phyloP scores from a whole-genome alignment of 2,113 vertebrate genomes.

The Poecilia latipinna region DNA sequence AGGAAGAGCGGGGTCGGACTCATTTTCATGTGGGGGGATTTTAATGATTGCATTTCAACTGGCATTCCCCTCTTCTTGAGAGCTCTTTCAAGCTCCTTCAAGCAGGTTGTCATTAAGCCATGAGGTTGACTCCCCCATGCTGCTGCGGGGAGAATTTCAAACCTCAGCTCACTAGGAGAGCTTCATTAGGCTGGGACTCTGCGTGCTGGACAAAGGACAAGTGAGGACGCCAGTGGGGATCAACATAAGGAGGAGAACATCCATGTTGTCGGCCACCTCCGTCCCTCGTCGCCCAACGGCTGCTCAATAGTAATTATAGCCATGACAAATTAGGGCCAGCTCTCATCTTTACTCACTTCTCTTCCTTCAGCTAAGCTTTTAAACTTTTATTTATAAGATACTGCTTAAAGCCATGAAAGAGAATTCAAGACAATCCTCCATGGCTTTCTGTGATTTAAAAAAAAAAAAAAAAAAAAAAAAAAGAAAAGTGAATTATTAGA shows the following conservation, averaged over 20 bases:
- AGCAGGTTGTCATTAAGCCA: constrained; percentile 74
- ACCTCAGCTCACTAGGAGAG: constrained; percentile 63
- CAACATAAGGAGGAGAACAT: constrained; percentile 32
- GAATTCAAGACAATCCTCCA: constrained; percentile 73
- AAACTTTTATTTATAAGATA: constrained; percentile 81
- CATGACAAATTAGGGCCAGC: constrained; percentile 72
- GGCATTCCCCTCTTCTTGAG: constrained; percentile 58
- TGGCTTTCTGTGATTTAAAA: constrained; percentile 72
- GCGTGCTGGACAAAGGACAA: constrained; percentile 62
- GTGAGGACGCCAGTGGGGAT: constrained; percentile 42
- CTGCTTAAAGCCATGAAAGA: constrained; percentile 81
- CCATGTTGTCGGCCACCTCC: constrained; percentile 50
- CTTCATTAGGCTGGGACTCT: constrained; percentile 72
- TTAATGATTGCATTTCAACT: constrained; percentile 78
- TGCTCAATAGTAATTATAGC: constrained; percentile 73
- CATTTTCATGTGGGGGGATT: constrained; percentile 72
- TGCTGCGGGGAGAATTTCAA: constrained; percentile 61
- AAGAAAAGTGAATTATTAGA: constrained; percentile 71
- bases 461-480: constrained; percentile 51
- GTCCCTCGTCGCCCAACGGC: constrained; percentile 44
- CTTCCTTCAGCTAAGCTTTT: constrained; percentile 73
- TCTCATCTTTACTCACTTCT: constrained; percentile 29
- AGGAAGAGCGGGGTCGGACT: constrained; percentile 64
- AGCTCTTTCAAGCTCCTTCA: constrained; percentile 68
- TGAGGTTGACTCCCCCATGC: constrained; percentile 59